phyloP scores from a whole-genome alignment of 2,113 vertebrate genomes.

The Xyrauchen texanus region DNA sequence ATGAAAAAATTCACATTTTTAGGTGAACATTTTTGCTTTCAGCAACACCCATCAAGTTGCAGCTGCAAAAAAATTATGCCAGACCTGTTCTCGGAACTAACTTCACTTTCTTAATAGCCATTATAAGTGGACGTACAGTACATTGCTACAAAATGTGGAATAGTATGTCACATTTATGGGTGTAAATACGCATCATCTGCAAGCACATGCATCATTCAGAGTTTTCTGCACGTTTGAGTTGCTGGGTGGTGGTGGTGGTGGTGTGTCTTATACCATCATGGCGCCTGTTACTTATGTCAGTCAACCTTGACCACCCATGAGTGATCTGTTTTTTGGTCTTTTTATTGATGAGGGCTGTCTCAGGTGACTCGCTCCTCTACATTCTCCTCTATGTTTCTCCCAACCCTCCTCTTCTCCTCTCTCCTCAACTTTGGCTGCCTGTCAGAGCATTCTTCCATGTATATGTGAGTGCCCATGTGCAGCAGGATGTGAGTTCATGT shows the following conservation, averaged over 20 bases:
- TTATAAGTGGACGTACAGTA: too few species aligned
- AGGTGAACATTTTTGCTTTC: too few species aligned
- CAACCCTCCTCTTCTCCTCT: constrained; percentile 43
- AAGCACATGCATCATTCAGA: not conserved
- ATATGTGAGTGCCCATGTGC: constrained; percentile 37
- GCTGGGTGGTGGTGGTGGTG: too few species aligned
- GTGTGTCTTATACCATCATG: not conserved
- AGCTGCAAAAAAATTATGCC: too few species aligned
- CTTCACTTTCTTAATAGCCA: too few species aligned
- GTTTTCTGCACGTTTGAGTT: not conserved
- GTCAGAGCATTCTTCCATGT: constrained; percentile 43
- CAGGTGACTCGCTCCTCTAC: not conserved
- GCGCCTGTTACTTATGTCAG: constrained; percentile 3
- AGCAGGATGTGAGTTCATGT: constrained; percentile 19
- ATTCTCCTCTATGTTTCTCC: not conserved
- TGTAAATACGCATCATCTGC: not conserved
- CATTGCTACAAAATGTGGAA: too few species aligned
- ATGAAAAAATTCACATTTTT: too few species aligned
- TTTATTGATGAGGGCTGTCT: constrained; percentile 36
- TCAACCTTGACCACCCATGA: constrained; percentile 29
- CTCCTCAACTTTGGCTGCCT: constrained; percentile 26
- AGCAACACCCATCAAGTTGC: too few species aligned
- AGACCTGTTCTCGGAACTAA: too few species aligned
- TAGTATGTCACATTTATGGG: too few species aligned
- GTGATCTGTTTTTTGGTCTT: constrained; percentile 28